Evolutionary conservation across 2,797 vertebrate species (phyloP).

Genomic region (Brachymystax lenok): DNA sequence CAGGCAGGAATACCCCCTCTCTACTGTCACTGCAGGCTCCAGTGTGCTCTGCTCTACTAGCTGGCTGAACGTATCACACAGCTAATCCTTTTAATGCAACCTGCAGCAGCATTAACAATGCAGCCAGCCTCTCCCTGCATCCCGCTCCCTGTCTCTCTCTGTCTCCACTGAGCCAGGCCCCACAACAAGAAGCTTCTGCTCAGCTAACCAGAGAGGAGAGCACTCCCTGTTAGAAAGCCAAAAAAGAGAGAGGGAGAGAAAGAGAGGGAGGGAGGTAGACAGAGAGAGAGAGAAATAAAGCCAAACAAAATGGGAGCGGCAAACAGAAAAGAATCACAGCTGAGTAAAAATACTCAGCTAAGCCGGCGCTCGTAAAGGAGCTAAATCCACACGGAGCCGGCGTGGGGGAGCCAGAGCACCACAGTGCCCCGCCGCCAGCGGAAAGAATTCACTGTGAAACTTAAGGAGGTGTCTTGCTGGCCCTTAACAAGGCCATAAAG

Average conservation of each 20-base stretch:
- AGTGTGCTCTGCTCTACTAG: conserved; percentile 48
- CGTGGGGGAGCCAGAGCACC: conserved; percentile 26
- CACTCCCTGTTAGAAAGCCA: conserved; percentile 24
- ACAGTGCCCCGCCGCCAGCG: conserved; percentile 42
- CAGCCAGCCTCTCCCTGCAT: conserved; percentile 5
- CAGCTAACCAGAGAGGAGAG: conserved; percentile 42
- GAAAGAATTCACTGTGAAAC: conserved; percentile 71
- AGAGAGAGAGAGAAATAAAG: conserved; percentile 15
- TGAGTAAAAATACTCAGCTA: conserved; percentile 55
- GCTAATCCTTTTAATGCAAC: conserved; percentile 59
- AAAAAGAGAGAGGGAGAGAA: conserved; percentile 4
- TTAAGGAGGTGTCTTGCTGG: conserved; percentile 62
- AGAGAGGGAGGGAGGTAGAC: neutral
- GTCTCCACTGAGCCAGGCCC: conserved; percentile 34
- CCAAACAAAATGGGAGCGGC: conserved; percentile 35
- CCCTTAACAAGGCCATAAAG: conserved; percentile 82
- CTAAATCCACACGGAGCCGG: conserved; percentile 59
- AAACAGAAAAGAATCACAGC: conserved; percentile 45
- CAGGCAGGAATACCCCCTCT: conserved; percentile 33
- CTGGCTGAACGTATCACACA: conserved; percentile 40
- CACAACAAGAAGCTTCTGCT: conserved; percentile 31
- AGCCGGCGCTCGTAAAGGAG: conserved; percentile 52
- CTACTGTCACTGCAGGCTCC: conserved; percentile 26
- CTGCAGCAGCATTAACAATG: conserved; percentile 46
- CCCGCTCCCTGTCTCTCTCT: conserved; percentile 9